Evolutionary conservation across 2,888 invertebrate genomes (phyloP), one percentile per base, ranked within the genome.

Genomic region (Charanyca ferruginea): DNA sequence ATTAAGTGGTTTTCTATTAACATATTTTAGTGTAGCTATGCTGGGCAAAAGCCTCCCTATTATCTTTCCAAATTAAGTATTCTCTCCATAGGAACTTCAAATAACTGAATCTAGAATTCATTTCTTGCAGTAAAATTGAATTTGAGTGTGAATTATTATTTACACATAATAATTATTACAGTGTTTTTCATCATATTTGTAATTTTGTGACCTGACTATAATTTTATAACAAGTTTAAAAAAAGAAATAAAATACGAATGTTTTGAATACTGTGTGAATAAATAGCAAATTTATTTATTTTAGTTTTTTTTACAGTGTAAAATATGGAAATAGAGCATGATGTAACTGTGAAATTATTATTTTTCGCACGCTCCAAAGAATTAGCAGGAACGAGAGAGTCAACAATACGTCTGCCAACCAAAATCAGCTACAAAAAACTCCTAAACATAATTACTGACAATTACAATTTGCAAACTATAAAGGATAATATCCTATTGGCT

Each of bases 301-400:
- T 44, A 8, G 1, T 16, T 66, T 73, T 80, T 79, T 35, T 87
- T 87, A 5, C 88, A 93, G 92, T 67, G 87, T 89, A 86, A 91
- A 93, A 84, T 89, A 95, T 95, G 95, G 94, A 94, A 86, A 90
- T 91, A 93, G 95, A 93, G 72, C 83, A 87, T 86, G 86, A 71
- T 23, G 96, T 96, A 1, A 93, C 93, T 79, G 96, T 98, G 51
- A 97, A 97, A 89, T 85, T 99, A 66, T 92, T 98, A 83, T 98
- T 99, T 94, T 99, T 99, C 93, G 99, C 98, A 0, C 98, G 97
- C 96, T 97, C 98, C 44, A 97, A 98, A 87, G 99, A 99, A 91
- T 92, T 99, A 61, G 96, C 97, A 23, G 98, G 98, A 49, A 93
- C 95, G 42, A 93, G 94, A 52, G 96, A 97, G 85, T 93, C 96